Evolutionary conservation across 2,888 invertebrate species (phyloP).

Genomic region (Xiphydria camelus): DNA sequence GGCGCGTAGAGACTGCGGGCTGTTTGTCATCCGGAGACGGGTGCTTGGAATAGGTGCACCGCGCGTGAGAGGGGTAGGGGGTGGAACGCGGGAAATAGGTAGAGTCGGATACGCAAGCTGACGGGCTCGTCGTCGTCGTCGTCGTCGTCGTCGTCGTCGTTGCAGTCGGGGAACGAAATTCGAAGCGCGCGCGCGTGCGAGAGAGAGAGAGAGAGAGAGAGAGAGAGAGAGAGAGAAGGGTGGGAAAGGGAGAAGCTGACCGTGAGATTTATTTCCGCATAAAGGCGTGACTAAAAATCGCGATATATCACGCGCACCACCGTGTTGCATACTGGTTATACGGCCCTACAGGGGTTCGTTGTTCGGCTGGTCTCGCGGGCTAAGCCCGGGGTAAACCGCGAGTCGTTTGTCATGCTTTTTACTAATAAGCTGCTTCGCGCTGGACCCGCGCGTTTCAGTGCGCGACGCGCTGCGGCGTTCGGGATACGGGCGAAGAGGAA

Average conservation of each 20-base stretch:
- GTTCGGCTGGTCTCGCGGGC: slow-evolving; percentile 35
- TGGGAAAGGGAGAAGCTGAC: slow-evolving; percentile 36
- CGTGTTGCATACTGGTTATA: slow-evolving; percentile 40
- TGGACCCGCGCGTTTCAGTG: slow-evolving; percentile 38
- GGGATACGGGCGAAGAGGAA: no score
- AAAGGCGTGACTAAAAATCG: slow-evolving; percentile 52
- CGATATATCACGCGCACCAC: slow-evolving; percentile 44
- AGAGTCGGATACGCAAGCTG: slow-evolving; percentile 19
- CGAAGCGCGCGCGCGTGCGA: slow-evolving; percentile 14
- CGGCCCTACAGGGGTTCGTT: slow-evolving; percentile 44
- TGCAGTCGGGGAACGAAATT: no score
- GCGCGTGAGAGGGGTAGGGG: no score
- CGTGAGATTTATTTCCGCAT: slow-evolving; percentile 47
- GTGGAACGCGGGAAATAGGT: slow-evolving; percentile 27
- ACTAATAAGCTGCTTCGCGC: slow-evolving; percentile 47
- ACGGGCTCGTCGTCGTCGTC: no score
- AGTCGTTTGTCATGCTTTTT: slow-evolving; percentile 51
- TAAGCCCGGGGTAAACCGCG: slow-evolving; percentile 47
- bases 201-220: slow-evolving; percentile 13
- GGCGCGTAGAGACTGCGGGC: no score
- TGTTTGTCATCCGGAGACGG: no score
- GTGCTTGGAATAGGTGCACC: no score
- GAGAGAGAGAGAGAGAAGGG: slow-evolving; percentile 7
- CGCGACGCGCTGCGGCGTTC: slow-evolving; percentile 19
- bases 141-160: no score